Conservation (phyloP, 1,140 invertebrate species). For the Aphis gossypii region DNA sequence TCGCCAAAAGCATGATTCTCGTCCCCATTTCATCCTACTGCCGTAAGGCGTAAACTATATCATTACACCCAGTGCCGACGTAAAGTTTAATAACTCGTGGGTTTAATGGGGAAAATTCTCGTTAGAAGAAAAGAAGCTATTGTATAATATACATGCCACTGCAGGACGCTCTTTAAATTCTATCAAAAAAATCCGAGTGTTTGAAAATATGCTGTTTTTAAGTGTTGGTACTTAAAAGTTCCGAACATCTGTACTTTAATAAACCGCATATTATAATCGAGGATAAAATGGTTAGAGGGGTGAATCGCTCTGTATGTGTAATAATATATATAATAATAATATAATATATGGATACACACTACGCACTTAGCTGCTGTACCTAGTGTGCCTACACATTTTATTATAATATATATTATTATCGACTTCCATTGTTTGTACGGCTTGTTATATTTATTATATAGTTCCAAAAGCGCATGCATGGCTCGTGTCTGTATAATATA, state of each 20-base stretch:
- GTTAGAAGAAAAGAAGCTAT: background rate
- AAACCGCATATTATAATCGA: background rate
- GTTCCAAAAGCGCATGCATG: constrained; percentile 12
- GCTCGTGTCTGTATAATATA: background rate
- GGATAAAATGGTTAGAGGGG: background rate
- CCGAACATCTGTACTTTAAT: background rate
- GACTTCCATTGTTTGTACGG: background rate
- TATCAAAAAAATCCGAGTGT: background rate
- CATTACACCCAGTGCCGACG: background rate
- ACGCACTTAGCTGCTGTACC: background rate
- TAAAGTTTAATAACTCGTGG: background rate
- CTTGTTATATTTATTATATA: background rate
- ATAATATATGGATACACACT: background rate
- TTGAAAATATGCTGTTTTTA: background rate
- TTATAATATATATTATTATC: background rate
- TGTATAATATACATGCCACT: background rate
- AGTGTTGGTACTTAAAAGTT: background rate
- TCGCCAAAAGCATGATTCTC: background rate
- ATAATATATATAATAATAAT: background rate
- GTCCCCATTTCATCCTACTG: background rate
- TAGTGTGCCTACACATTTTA: background rate
- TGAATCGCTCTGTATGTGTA: background rate
- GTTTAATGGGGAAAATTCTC: background rate
- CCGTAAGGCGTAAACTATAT: background rate
- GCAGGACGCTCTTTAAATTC: background rate